A percentile compares a stretch with the other conserved stretches of the same genome.
phyloP scores from a whole-genome alignment of 2,113 vertebrate species.

The Nansenia antarctica region DNA sequence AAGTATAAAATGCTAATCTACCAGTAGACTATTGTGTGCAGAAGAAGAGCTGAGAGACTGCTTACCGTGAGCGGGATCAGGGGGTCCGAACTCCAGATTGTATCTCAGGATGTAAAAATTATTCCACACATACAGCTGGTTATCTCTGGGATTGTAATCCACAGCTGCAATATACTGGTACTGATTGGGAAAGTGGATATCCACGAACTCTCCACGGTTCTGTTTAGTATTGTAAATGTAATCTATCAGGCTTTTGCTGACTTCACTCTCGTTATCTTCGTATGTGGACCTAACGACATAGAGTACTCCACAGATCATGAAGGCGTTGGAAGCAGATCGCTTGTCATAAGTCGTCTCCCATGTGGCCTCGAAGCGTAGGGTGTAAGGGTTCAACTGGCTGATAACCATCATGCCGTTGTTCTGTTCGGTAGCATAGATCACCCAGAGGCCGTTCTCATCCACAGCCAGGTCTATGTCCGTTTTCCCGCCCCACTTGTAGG shows the following conservation, averaged over 20 bases:
- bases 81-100: constrained; percentile 93
- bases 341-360: constrained; percentile 97
- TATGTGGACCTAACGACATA: constrained; percentile 97
- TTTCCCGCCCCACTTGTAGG: constrained; percentile 98
- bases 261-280: constrained; percentile 97
- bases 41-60: constrained; percentile 14
- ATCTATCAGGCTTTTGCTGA: constrained; percentile 93
- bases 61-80: constrained; percentile 97
- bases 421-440: constrained; percentile 98
- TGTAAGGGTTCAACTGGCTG: constrained; percentile 97
- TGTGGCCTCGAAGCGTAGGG: constrained; percentile 94
- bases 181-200: constrained; percentile 97
- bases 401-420: constrained; percentile 99
- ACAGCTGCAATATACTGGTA: constrained; percentile 98
- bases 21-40: constrained; percentile 34
- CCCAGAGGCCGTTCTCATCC: constrained; percentile 98
- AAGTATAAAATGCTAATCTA: constrained; percentile 35
- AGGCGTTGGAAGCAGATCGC: constrained; percentile 95
- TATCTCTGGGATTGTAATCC: constrained; percentile 99
- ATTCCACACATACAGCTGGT: constrained; percentile 99
- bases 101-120: constrained; percentile 98
- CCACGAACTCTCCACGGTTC: constrained; percentile 89
- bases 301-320: constrained; percentile 97
- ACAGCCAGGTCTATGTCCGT: constrained; percentile 97
- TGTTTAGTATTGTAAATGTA: constrained; percentile 95